These are phyloP conservation scores for Aphodius granarius DNA, from an alignment of 2,888 invertebrate genomes.

Conservation along the genomic window DNA sequence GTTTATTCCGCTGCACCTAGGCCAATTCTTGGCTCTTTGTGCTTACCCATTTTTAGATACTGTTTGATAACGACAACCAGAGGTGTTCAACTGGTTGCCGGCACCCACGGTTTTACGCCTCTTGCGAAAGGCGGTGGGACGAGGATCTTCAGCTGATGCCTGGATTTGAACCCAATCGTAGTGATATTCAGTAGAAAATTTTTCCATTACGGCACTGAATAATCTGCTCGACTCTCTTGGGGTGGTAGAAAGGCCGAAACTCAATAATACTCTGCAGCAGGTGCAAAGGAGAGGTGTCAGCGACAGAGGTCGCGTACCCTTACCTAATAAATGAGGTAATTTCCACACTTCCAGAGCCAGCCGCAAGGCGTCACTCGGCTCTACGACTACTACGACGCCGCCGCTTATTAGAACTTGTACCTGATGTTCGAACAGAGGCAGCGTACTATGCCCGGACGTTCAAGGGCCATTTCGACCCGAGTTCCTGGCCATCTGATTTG, in stretches of 20 bases:
- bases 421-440: slow-evolving; percentile 51
- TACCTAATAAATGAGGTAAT: slow-evolving; percentile 59
- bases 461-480: slow-evolving; percentile 43
- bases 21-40: too few relatives aligned
- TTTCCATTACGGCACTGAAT: slow-evolving; percentile 34
- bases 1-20: too few relatives aligned
- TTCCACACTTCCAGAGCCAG: slow-evolving; percentile 55
- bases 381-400: not conserved
- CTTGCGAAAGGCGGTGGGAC: too few relatives aligned
- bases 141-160: too few relatives aligned
- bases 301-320: slow-evolving; percentile 56
- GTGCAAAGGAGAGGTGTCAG: slow-evolving; percentile 59
- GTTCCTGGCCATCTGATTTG: slow-evolving; percentile 26
- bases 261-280: slow-evolving; percentile 57
- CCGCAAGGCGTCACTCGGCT: slow-evolving; percentile 53
- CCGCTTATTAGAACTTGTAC: slow-evolving; percentile 53
- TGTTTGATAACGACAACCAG: too few relatives aligned
- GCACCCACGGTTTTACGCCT: too few relatives aligned
- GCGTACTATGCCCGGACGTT: slow-evolving; percentile 39
- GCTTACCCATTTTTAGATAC: too few relatives aligned
- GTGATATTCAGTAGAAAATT: too few relatives aligned
- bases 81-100: too few relatives aligned
- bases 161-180: too few relatives aligned
- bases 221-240: slow-evolving; percentile 32
- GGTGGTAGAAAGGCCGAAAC: slow-evolving; percentile 41